phyloP scores from a whole-genome alignment of 2,888 invertebrate genomes.

The Lasioglossum lativentre region DNA sequence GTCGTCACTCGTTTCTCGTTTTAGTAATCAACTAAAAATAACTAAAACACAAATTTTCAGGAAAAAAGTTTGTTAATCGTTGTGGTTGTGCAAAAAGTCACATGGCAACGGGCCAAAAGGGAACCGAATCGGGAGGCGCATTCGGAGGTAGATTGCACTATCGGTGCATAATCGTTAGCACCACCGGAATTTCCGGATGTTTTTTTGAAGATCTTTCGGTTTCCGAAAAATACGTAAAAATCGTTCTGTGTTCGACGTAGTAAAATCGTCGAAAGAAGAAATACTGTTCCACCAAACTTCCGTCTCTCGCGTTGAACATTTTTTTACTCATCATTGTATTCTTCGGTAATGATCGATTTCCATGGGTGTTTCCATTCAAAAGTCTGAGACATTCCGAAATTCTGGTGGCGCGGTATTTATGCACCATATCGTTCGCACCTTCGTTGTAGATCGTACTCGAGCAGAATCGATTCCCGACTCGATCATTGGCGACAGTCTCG shows the following conservation, averaged over 20 bases:
- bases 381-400: background rate
- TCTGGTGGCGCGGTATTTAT: background rate
- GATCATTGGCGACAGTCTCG: slow-evolving; percentile 27
- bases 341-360: too few relatives aligned
- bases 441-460: background rate
- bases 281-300: background rate
- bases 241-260: background rate
- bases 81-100: background rate
- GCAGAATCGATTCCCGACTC: background rate
- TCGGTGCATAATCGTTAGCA: background rate
- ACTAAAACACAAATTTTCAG: background rate
- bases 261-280: background rate
- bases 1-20: background rate
- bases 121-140: background rate
- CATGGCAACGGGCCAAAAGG: background rate
- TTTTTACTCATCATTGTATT: background rate
- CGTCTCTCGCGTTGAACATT: background rate
- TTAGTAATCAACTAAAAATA: too few relatives aligned
- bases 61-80: background rate
- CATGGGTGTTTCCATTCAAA: too few relatives aligned
- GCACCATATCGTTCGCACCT: background rate
- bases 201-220: background rate
- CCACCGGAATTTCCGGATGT: background rate
- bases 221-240: background rate
- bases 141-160: background rate